A percentile compares a stretch with the other conserved stretches of the same genome.
Evolutionary conservation across 2,113 vertebrate species (phyloP).

Genomic region (Oryzias curvinotus): DNA sequence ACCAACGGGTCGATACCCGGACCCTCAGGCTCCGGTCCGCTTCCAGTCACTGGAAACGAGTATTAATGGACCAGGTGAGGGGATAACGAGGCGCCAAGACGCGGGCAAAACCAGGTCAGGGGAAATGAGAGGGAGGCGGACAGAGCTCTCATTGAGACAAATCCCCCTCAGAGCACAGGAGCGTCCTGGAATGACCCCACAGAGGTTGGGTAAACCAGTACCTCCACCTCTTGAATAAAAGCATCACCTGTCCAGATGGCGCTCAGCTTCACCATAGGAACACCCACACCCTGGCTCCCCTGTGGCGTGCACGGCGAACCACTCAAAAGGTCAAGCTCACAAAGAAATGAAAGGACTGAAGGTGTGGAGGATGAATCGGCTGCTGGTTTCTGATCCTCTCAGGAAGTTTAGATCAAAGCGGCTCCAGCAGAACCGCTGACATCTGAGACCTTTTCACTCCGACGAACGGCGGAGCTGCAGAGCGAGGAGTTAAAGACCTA

Average conservation of each 20-base stretch:
- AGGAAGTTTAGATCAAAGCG: too few species aligned
- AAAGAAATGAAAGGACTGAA: slow-evolving; percentile 27
- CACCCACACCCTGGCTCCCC: slow-evolving; percentile 2
- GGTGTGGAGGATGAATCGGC: slow-evolving; percentile 19
- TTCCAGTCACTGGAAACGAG: slow-evolving; percentile 45
- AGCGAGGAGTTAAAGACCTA: too few species aligned
- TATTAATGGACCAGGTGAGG: slow-evolving; percentile 63
- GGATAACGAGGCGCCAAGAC: slow-evolving; percentile 59
- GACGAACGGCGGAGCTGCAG: too few species aligned
- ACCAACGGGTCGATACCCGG: slow-evolving; percentile 44
- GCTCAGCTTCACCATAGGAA: slow-evolving; percentile 6
- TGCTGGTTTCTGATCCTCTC: too few species aligned
- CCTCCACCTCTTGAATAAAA: slow-evolving; percentile 40
- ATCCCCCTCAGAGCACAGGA: background rate
- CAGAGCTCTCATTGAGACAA: slow-evolving; percentile 22
- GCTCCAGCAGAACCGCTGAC: too few species aligned
- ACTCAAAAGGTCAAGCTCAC: slow-evolving; percentile 31
- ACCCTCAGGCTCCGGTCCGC: slow-evolving; percentile 6
- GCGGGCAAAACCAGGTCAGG: slow-evolving; percentile 25
- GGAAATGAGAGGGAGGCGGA: background rate
- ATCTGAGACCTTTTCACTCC: too few species aligned
- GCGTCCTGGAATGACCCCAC: slow-evolving; percentile 23
- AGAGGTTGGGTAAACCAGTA: slow-evolving; percentile 34
- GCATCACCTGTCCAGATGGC: slow-evolving; percentile 47
- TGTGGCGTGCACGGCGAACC: slow-evolving; percentile 6